These are phyloP conservation scores for Chrysina gloriosa DNA, from an alignment of 2,888 invertebrate genomes.

Conservation along the genomic window DNA sequence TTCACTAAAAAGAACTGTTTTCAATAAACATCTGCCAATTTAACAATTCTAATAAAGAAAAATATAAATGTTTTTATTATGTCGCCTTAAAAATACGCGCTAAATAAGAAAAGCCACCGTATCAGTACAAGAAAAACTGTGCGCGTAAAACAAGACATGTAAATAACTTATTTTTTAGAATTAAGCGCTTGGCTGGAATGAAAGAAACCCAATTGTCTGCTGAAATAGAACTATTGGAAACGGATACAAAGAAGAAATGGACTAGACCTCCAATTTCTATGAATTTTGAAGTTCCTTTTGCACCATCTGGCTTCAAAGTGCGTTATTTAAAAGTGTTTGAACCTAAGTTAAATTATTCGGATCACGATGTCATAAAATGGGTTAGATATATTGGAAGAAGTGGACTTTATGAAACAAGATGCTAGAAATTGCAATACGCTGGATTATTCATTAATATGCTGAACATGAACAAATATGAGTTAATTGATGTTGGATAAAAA, in stretches of 20 bases:
- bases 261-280: constrained; percentile 99
- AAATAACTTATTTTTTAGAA: constrained; percentile 66
- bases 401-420: constrained; percentile 98
- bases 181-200: constrained; percentile 96
- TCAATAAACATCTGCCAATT: too few relatives aligned
- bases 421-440: constrained; percentile 69
- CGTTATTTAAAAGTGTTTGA: constrained; percentile 99
- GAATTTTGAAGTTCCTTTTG: constrained; percentile 99
- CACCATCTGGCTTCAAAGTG: constrained; percentile 99
- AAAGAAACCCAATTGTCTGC: constrained; percentile 99
- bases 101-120: too few relatives aligned
- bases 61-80: background rate
- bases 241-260: constrained; percentile 99
- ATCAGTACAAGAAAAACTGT: too few relatives aligned
- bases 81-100: too few relatives aligned
- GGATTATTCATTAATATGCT: background rate
- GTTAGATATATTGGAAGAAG: constrained; percentile 99
- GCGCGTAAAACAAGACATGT: too few relatives aligned
- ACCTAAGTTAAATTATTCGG: constrained; percentile 99
- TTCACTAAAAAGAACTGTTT: too few relatives aligned
- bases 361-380: constrained; percentile 99
- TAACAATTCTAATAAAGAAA: too few relatives aligned
- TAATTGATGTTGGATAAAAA: constrained; percentile 15
- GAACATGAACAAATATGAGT: constrained; percentile 13
- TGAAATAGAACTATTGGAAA: constrained; percentile 97